phyloP scores from a whole-genome alignment of 30 jellyfish, hydroid and myxozoan species.

The Cassiopea andromeda region DNA sequence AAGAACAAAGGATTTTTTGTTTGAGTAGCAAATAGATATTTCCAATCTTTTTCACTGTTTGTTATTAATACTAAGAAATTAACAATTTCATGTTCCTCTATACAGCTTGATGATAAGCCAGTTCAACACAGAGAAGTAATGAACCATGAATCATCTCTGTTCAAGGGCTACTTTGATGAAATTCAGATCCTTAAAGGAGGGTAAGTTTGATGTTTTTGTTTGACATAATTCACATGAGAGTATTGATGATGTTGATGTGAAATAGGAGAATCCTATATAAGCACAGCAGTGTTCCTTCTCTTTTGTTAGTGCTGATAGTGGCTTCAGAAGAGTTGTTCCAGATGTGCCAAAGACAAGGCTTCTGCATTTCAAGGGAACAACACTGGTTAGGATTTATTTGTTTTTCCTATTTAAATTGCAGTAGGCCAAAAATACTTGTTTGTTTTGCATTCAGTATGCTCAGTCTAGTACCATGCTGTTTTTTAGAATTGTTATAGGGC shows the following conservation, averaged over 20 bases:
- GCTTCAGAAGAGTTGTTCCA: constrained; percentile 97
- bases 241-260: not conserved
- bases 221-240: not conserved
- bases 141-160: constrained; percentile 88
- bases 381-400: constrained; percentile 38
- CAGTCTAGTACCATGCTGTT: too few species aligned
- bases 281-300: not conserved
- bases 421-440: too few species aligned
- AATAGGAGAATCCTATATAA: not conserved
- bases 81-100: not conserved
- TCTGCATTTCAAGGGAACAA: constrained; percentile 87
- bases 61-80: not conserved
- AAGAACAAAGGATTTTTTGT: too few species aligned
- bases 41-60: not conserved
- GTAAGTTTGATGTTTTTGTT: constrained; percentile 11
- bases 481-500: too few species aligned
- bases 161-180: constrained; percentile 82
- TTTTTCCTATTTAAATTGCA: too few species aligned
- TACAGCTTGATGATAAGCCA: constrained; percentile 96
- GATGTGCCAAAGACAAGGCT: constrained; percentile 86
- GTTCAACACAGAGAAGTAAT: constrained; percentile 99
- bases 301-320: constrained; percentile 78
- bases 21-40: too few species aligned
- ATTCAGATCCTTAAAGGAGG: constrained; percentile 84
- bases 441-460: too few species aligned